Percentiles rank a stretch among this genome's conserved stretches.
These are phyloP conservation scores for Caenorhabditis wallacei DNA, from an alignment of 2,888 invertebrate genomes.

Conservation along the genomic window DNA sequence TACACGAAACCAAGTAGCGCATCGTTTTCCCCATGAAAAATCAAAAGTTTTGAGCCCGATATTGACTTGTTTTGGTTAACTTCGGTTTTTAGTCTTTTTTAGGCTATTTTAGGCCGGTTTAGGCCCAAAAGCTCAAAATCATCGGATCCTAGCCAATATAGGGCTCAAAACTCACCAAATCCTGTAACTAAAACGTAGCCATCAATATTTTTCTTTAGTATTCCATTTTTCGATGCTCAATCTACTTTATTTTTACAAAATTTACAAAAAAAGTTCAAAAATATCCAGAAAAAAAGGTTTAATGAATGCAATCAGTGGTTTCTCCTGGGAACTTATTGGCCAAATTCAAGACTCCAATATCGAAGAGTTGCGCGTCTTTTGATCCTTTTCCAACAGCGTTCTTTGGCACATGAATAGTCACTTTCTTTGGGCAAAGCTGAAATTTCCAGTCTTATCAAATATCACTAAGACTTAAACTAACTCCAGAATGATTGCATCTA, in stretches of 20 bases:
- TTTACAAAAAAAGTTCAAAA: neutral
- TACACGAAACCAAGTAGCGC: too few relatives aligned
- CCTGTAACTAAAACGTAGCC: too few relatives aligned
- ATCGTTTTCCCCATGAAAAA: too few relatives aligned
- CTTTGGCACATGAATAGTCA: constrained; percentile 60
- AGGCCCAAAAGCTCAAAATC: too few relatives aligned
- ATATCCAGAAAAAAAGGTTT: neutral
- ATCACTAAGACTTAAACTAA: neutral
- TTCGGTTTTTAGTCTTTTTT: too few relatives aligned
- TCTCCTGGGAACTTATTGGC: constrained; percentile 64
- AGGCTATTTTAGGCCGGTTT: too few relatives aligned
- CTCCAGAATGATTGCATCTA: constrained; percentile 63
- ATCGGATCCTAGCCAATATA: too few relatives aligned
- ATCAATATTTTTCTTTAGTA: too few relatives aligned
- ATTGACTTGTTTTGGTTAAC: too few relatives aligned
- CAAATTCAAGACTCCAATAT: constrained; percentile 58
- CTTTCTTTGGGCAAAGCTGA: constrained; percentile 63
- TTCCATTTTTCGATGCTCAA: too few relatives aligned
- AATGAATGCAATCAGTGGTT: constrained; percentile 60
- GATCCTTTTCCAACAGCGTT: constrained; percentile 58
- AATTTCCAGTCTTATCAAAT: neutral
- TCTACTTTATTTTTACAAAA: neutral
- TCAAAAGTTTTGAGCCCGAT: too few relatives aligned
- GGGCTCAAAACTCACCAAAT: too few relatives aligned
- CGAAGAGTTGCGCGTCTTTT: constrained; percentile 53